Evolutionary conservation across 2,888 invertebrate species (phyloP), one percentile per base, ranked within the genome.

Genomic region (Balanococcus diminutus): DNA sequence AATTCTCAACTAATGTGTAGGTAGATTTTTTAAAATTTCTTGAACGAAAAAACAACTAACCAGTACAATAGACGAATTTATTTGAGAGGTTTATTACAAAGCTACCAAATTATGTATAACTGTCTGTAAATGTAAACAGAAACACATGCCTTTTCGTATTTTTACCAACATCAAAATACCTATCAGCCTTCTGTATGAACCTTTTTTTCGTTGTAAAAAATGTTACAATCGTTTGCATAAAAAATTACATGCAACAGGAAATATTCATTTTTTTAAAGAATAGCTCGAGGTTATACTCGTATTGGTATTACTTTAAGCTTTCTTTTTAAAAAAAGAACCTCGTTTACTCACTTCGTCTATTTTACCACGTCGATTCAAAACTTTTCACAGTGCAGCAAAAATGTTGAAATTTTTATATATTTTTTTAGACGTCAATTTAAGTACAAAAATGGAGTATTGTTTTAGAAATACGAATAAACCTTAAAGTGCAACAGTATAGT

Each of bases 291-390:
- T 32, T 75, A 32, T 32, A 67, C 32, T 32, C 32, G 75, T 75
- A 67, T 75, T 32, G 75, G 75, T 75, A 75, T 75, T 75, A 75
- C 32, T 75, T 75, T 32, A 11, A n/a, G 75, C 75, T 32, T 32
- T n/a, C 75, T 25, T 67, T 67, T 67, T n/a, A 28, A 25, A 67
- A 25, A 67, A 67, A 25, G 61, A 67, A 67, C 61, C 25, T 67
- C 61, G 61, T 67, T 25, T 19, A 6, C 19, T 51, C 19, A 5
- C 19, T 51, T 51, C 19, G 61, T 28, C 25, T 67, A 25, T 67
- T 67, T 67, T 19, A 51, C 1, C 19, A n/a, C 61, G 25, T 9
- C 9, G 25, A 51, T 51, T 51, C 61, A 67, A 22, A 67, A 28
- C 25, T 8, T 67, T 25, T 19, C 4, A 42, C 42, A 2, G 51